Evolutionary conservation across 2,888 invertebrate species (phyloP).

Genomic region (Limenitis camilla): DNA sequence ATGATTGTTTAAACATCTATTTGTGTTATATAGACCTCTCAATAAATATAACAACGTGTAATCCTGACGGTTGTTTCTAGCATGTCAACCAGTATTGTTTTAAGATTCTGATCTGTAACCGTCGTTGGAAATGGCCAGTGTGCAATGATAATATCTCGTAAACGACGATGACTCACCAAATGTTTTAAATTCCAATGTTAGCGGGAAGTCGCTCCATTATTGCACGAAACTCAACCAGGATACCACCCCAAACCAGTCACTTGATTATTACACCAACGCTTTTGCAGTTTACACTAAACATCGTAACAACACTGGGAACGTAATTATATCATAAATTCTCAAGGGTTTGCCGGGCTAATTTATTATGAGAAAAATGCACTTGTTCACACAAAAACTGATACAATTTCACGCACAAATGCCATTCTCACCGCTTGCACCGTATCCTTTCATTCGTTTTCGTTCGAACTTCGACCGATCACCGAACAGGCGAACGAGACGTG

Average conservation of each 20-base stretch:
- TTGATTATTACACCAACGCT: constrained; percentile 50
- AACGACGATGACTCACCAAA: constrained; percentile 68
- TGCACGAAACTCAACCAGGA: constrained; percentile 61
- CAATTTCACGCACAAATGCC: constrained; percentile 65
- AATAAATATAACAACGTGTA: neutral
- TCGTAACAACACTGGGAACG: constrained; percentile 26
- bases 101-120: constrained; percentile 7
- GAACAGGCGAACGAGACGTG: constrained; percentile 23
- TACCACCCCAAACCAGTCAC: constrained; percentile 59
- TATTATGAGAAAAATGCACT: constrained; percentile 55
- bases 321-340: constrained; percentile 38
- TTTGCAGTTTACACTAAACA: constrained; percentile 45
- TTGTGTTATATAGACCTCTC: too few species aligned
- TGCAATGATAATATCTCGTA: constrained; percentile 31
- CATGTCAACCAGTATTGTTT: constrained; percentile 5
- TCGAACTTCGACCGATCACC: constrained; percentile 26
- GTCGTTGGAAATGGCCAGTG: neutral
- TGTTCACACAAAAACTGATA: constrained; percentile 61
- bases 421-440: constrained; percentile 45
- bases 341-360: constrained; percentile 39
- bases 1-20: too few species aligned
- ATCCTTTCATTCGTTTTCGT: constrained; percentile 45
- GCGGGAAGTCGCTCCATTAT: constrained; percentile 66
- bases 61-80: neutral
- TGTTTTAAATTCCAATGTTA: constrained; percentile 71